phyloP scores from a whole-genome alignment of 2,797 vertebrate genomes.

The Sebastes minor region DNA sequence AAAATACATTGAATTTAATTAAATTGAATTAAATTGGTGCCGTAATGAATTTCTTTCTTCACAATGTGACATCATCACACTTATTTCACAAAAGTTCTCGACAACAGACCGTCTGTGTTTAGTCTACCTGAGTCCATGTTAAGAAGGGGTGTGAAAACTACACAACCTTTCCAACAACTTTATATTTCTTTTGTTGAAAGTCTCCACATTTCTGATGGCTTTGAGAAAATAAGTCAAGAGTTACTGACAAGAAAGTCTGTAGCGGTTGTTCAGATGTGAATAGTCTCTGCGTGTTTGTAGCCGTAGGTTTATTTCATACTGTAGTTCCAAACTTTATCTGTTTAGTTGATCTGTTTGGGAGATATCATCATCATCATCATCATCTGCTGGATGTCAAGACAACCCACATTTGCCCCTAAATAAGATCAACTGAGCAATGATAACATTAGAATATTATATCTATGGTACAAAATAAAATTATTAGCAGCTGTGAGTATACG shows the following conservation, averaged over 20 bases:
- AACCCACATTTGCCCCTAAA: constrained; percentile 54
- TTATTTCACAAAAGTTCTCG: neutral
- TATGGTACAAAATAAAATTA: constrained; percentile 70
- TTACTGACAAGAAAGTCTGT: constrained; percentile 43
- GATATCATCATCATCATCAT: constrained; percentile 32
- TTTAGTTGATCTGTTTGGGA: constrained; percentile 37
- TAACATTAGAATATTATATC: constrained; percentile 61
- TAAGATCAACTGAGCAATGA: constrained; percentile 39
- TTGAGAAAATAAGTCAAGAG: constrained; percentile 44
- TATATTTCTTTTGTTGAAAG: neutral
- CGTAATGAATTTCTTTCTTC: neutral
- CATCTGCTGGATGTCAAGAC: constrained; percentile 39
- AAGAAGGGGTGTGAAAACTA: neutral
- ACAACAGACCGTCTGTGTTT: neutral
- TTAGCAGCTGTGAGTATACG: constrained; percentile 80
- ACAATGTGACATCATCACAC: neutral
- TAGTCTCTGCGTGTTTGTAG: constrained; percentile 25
- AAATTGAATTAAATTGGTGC: too few species aligned
- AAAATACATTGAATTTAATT: too few species aligned
- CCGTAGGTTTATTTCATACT: constrained; percentile 44
- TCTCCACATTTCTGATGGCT: constrained; percentile 21
- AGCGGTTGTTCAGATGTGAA: constrained; percentile 41
- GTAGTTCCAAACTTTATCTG: constrained; percentile 28
- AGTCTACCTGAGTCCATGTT: constrained; percentile 35
- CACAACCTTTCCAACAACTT: constrained; percentile 12